Percentiles rank a stretch among this genome's conserved stretches.
Evolutionary conservation across 2,113 vertebrate species (phyloP).

Genomic region (Misgurnus anguillicaudatus): DNA sequence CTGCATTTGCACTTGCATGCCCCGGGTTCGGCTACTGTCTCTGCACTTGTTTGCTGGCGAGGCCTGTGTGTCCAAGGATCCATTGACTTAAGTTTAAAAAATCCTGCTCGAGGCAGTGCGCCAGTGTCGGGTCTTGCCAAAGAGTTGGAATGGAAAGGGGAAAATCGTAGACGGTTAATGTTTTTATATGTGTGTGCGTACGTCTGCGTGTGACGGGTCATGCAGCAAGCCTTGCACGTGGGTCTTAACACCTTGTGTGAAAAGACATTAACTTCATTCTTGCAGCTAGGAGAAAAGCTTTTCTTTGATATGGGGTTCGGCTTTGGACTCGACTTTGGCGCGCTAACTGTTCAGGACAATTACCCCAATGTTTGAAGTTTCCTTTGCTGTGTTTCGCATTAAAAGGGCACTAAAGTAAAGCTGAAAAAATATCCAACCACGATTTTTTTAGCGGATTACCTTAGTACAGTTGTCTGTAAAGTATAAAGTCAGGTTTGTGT

Average conservation of each 20-base stretch:
- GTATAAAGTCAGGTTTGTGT: background rate
- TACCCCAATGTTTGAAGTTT: conserved; percentile 38
- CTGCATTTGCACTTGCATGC: conserved; percentile 79
- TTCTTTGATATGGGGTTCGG: conserved; percentile 43
- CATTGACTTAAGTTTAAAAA: conserved; percentile 66
- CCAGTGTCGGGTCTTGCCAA: conserved; percentile 67
- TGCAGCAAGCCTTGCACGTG: conserved; percentile 68
- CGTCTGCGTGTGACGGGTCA: conserved; percentile 72
- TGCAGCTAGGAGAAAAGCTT: conserved; percentile 51
- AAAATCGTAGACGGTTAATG: conserved; percentile 43
- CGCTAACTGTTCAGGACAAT: conserved; percentile 50
- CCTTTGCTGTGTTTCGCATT: conserved; percentile 36
- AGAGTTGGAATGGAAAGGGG: conserved; percentile 37
- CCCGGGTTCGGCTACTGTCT: conserved; percentile 72
- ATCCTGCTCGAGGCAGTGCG: conserved; percentile 66
- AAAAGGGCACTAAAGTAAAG: conserved; percentile 29
- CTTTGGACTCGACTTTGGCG: conserved; percentile 38
- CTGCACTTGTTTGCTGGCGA: conserved; percentile 68
- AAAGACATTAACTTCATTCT: conserved; percentile 56
- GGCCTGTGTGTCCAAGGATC: conserved; percentile 65
- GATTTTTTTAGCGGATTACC: background rate
- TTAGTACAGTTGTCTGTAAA: background rate
- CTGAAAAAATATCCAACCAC: conserved; percentile 30
- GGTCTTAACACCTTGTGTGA: conserved; percentile 63
- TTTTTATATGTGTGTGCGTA: conserved; percentile 57